These are phyloP conservation scores for Sus scrofa DNA, from an alignment of 2,113 vertebrate species.

Conservation along the genomic window DNA sequence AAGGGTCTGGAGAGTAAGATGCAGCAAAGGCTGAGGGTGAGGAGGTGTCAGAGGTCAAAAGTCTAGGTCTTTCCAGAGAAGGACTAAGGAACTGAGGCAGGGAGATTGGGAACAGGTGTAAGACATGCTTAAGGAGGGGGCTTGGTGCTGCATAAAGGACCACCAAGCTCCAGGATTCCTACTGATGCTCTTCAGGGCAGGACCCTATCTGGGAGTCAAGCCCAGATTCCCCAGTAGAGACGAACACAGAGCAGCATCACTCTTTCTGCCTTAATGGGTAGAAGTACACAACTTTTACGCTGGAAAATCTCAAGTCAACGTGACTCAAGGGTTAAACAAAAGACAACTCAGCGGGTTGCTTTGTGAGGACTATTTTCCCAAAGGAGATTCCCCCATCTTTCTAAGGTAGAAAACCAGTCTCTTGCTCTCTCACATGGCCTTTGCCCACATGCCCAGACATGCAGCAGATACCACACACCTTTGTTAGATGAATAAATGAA, in stretches of 20 bases:
- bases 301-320: background rate
- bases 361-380: background rate
- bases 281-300: background rate
- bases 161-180: background rate
- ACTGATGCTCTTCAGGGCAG: no score
- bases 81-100: background rate
- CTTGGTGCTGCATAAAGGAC: accelerated
- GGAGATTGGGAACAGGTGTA: accelerated
- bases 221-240: background rate
- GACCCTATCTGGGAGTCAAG: background rate
- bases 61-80: background rate
- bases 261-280: background rate
- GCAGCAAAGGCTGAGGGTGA: background rate
- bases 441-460: background rate
- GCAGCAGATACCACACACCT: background rate
- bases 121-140: background rate
- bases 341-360: background rate
- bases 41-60: background rate
- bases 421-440: background rate
- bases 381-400: background rate
- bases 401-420: background rate
- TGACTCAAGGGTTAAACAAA: background rate
- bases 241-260: accelerated
- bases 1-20: background rate
- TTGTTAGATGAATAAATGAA: background rate